Conservation (phyloP, 2,888 invertebrate species). For the Agrochola circellaris region DNA sequence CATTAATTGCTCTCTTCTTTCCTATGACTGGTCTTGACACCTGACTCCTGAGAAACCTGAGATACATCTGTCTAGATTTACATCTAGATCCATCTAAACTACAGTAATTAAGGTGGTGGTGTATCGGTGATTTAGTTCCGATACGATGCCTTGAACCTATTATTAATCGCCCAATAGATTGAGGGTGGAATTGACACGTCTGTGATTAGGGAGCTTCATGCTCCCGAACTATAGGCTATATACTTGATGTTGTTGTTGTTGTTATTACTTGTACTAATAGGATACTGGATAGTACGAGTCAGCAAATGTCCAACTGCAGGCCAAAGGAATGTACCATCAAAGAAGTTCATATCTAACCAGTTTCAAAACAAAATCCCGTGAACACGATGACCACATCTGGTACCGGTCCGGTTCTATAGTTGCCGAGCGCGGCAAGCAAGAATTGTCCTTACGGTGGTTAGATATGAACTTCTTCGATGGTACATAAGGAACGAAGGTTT, state of each 20-base stretch:
- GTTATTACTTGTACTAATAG: conserved; percentile 7
- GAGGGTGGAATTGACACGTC: conserved; percentile 18
- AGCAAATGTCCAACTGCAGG: too few species aligned
- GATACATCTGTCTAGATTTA: background rate
- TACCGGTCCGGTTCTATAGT: too few species aligned
- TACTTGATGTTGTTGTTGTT: background rate
- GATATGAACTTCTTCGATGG: too few species aligned
- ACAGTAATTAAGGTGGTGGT: conserved; percentile 6
- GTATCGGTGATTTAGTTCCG: conserved; percentile 21
- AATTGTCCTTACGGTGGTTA: too few species aligned
- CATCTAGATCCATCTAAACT: conserved; percentile 2
- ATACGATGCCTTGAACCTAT: conserved; percentile 24
- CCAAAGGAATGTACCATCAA: too few species aligned
- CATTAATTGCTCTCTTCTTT: background rate
- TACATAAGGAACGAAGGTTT: background rate
- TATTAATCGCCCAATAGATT: conserved; percentile 36
- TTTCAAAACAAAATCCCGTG: too few species aligned
- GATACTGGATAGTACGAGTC: too few species aligned
- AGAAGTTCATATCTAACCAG: too few species aligned
- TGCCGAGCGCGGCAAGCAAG: too few species aligned
- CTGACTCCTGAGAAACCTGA: too few species aligned
- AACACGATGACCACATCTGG: too few species aligned
- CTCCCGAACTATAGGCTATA: background rate
- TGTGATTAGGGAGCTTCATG: background rate
- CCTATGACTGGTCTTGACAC: too few species aligned